phyloP scores from a whole-genome alignment of 2,888 invertebrate species.

The Melieria crassipennis region DNA sequence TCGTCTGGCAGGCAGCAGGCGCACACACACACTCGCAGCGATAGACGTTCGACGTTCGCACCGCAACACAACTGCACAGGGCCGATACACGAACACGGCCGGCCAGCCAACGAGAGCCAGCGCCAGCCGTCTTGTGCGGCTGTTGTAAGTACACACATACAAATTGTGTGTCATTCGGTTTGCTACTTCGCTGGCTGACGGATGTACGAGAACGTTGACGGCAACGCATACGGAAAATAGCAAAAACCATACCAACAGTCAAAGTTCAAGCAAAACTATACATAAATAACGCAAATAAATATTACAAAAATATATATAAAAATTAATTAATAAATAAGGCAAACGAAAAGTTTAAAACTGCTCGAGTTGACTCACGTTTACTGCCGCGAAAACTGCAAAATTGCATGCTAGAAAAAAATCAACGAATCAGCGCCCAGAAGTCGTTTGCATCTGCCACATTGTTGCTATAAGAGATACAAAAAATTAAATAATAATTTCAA shows the following conservation, averaged over 20 bases:
- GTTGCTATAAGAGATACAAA: too few relatives aligned
- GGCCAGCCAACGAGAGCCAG: too few relatives aligned
- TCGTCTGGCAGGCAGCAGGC: neutral
- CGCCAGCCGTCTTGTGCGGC: neutral
- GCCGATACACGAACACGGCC: neutral
- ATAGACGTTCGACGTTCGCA: too few relatives aligned
- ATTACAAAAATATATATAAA: conserved; percentile 4
- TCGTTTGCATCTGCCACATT: too few relatives aligned
- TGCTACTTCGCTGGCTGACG: conserved; percentile 53
- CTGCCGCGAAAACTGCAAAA: too few relatives aligned
- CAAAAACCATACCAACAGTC: too few relatives aligned
- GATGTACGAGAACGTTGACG: conserved; percentile 47
- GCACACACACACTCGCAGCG: neutral
- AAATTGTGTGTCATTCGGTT: conserved; percentile 44
- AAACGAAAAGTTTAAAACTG: too few relatives aligned
- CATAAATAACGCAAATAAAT: conserved; percentile 8
- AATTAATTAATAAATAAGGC: too few relatives aligned
- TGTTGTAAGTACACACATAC: conserved; percentile 9
- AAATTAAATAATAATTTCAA: too few relatives aligned
- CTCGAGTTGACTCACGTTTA: too few relatives aligned
- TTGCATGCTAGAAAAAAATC: too few relatives aligned
- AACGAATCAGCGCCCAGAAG: too few relatives aligned
- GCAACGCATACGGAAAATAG: neutral
- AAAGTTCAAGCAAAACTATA: conserved; percentile 9
- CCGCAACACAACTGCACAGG: conserved; percentile 24